Conservation (phyloP, 2,113 vertebrate genomes). For the Notiomystis cincta region DNA sequence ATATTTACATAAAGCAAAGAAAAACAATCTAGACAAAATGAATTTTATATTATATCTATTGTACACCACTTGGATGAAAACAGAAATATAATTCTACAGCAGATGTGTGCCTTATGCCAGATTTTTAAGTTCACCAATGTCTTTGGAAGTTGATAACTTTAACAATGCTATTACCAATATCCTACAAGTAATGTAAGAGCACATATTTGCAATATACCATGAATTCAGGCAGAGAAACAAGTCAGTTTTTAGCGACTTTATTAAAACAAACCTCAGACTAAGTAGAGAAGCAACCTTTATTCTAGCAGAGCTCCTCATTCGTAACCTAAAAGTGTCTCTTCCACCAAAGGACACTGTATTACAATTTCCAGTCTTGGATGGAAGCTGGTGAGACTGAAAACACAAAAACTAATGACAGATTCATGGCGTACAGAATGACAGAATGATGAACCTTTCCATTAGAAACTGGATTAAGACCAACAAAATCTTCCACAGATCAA, state of each 20-base stretch:
- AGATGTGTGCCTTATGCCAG: fast-evolving
- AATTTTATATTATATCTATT: neutral
- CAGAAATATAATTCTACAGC: neutral
- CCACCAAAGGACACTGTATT: neutral
- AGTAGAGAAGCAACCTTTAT: neutral
- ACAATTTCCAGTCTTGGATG: neutral
- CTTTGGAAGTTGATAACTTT: neutral
- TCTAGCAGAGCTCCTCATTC: neutral
- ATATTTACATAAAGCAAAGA: neutral
- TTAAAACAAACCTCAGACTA: neutral
- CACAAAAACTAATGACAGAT: neutral
- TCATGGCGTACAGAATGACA: neutral
- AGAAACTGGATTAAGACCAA: neutral
- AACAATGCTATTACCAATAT: neutral
- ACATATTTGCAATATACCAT: neutral
- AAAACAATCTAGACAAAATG: neutral
- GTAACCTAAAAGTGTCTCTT: neutral
- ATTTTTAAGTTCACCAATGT: neutral
- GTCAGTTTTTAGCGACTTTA: neutral
- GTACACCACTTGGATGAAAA: neutral
- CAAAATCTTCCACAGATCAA: neutral
- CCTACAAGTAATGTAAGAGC: fast-evolving
- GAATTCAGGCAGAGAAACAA: neutral
- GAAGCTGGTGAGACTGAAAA: neutral
- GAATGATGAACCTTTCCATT: neutral